Evolutionary conservation across 2,797 vertebrate species (phyloP).

Genomic region (Chaetophractus vellerosus): DNA sequence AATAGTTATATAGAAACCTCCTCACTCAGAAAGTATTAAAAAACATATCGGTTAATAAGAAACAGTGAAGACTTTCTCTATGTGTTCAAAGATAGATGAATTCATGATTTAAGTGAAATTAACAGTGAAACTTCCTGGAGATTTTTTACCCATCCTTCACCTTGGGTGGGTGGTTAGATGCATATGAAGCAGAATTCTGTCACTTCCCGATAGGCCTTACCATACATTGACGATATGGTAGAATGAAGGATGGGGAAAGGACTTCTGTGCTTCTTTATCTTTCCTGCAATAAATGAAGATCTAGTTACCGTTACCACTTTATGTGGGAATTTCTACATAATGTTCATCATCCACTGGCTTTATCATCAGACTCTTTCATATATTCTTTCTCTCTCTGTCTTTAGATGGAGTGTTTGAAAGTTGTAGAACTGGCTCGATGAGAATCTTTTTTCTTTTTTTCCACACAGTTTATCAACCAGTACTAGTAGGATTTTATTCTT

Average conservation of each 20-base stretch:
- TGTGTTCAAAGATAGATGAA: slow-evolving; percentile 9
- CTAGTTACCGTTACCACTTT: not conserved
- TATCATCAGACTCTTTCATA: not conserved
- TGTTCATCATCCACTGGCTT: not conserved
- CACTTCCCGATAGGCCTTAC: not conserved
- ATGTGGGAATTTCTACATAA: not conserved
- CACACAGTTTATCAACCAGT: not conserved
- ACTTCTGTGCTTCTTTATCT: not conserved
- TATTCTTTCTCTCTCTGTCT: not conserved
- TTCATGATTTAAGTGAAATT: slow-evolving; percentile 27
- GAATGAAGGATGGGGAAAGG: not conserved
- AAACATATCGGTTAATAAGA: not conserved
- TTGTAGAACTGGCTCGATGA: not conserved
- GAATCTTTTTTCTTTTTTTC: not conserved
- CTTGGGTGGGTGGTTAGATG: not conserved
- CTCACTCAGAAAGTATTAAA: not conserved
- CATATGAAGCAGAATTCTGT: not conserved
- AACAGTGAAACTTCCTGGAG: not conserved
- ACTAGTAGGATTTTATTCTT: not conserved
- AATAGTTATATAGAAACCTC: not conserved
- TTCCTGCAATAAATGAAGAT: slow-evolving; percentile 37
- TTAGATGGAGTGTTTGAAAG: not conserved
- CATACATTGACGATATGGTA: not conserved
- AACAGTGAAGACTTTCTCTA: not conserved
- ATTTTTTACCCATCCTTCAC: not conserved